phyloP scores from a whole-genome alignment of 2,888 invertebrate species.

The Ceraclea dissimilis region DNA sequence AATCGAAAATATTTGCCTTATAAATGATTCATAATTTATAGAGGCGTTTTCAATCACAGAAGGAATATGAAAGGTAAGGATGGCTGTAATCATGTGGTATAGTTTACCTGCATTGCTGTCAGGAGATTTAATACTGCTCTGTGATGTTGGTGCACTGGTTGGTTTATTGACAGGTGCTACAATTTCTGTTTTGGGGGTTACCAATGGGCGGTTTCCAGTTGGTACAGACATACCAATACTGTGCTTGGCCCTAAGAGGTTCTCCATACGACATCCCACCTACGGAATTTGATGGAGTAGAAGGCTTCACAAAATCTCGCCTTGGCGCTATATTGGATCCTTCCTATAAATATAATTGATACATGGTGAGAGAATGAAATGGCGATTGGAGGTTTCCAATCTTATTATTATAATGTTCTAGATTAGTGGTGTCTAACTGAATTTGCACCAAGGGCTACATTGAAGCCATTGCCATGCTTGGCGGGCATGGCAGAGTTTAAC shows the following conservation, averaged over 20 bases:
- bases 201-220: not conserved
- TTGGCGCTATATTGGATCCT: not conserved
- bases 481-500: too few relatives aligned
- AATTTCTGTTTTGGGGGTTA: not conserved
- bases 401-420: too few relatives aligned
- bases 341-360: conserved; percentile 1
- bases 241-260: conserved; percentile 20
- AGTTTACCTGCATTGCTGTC: not conserved
- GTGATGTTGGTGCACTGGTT: not conserved
- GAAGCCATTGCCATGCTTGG: too few relatives aligned
- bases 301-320: conserved; percentile 18
- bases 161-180: not conserved
- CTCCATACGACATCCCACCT: conserved; percentile 15
- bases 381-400: too few relatives aligned
- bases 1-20: too few relatives aligned
- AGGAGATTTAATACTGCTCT: not conserved
- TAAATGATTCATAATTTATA: too few relatives aligned
- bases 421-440: too few relatives aligned
- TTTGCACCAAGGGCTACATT: too few relatives aligned
- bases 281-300: conserved; percentile 1
- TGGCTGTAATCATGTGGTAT: too few relatives aligned
- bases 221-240: conserved; percentile 9
- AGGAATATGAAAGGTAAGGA: too few relatives aligned
- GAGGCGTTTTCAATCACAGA: too few relatives aligned
- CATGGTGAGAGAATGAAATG: too few relatives aligned